These are phyloP conservation scores for Myzus persicae DNA, from an alignment of 1,140 invertebrate genomes.

Conservation along the genomic window DNA sequence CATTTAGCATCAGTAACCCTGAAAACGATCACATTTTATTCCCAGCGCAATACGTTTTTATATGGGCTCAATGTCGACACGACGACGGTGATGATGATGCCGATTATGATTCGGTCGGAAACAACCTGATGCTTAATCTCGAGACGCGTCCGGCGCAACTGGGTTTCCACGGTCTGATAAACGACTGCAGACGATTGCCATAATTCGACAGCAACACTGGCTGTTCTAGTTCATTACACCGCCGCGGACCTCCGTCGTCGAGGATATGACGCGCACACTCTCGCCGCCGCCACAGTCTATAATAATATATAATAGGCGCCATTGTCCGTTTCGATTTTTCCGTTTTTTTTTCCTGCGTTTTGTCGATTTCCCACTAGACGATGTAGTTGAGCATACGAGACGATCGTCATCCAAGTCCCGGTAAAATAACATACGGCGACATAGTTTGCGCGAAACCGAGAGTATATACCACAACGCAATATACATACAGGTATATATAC, in stretches of 20 bases:
- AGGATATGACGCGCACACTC: background rate
- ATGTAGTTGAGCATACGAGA: background rate
- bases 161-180: constrained; percentile 58
- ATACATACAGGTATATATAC: too few relatives aligned
- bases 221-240: constrained; percentile 54
- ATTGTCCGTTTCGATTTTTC: constrained; percentile 9
- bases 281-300: background rate
- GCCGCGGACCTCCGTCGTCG: constrained; percentile 4
- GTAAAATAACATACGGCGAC: background rate
- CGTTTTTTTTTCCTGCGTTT: background rate
- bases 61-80: background rate
- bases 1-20: background rate
- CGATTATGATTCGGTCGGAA: background rate
- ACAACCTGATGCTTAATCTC: background rate
- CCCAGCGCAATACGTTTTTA: background rate
- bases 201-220: background rate
- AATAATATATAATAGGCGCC: constrained; percentile 23
- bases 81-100: background rate
- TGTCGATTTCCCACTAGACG: background rate
- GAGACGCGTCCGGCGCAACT: constrained; percentile 35
- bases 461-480: background rate
- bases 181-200: background rate
- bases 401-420: background rate
- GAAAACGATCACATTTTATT: background rate
- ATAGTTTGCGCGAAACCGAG: constrained; percentile 5